These are phyloP conservation scores for Butorides virescens DNA, from an alignment of 2,113 vertebrate genomes.

Conservation along the genomic window DNA sequence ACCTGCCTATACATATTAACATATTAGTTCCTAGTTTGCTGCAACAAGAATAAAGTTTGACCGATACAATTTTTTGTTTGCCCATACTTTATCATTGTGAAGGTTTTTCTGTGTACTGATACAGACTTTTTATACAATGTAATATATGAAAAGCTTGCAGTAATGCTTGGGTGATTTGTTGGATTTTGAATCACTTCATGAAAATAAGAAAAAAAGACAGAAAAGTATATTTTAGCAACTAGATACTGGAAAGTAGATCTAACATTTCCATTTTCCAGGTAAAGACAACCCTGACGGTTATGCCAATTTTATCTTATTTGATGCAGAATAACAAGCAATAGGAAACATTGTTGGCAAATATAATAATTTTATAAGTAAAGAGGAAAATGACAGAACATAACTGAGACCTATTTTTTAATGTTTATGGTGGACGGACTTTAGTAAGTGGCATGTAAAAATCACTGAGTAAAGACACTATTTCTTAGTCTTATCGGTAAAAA, in stretches of 20 bases:
- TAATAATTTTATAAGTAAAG: not conserved
- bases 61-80: not conserved
- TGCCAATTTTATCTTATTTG: not conserved
- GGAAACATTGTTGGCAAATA: not conserved
- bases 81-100: not conserved
- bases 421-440: not conserved
- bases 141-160: not conserved
- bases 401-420: not conserved
- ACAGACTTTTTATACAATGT: not conserved
- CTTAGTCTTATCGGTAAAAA: not conserved
- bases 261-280: not conserved
- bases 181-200: not conserved
- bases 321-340: not conserved
- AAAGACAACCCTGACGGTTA: not conserved
- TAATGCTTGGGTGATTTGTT: not conserved
- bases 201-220: not conserved
- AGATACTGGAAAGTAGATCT: not conserved
- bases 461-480: not conserved
- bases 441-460: not conserved
- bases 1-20: not conserved
- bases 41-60: not conserved
- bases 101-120: not conserved
- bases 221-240: not conserved
- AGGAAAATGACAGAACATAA: not conserved
- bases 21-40: not conserved